Conservation (phyloP, 2,797 vertebrate genomes). For the Anguilla obscura region DNA sequence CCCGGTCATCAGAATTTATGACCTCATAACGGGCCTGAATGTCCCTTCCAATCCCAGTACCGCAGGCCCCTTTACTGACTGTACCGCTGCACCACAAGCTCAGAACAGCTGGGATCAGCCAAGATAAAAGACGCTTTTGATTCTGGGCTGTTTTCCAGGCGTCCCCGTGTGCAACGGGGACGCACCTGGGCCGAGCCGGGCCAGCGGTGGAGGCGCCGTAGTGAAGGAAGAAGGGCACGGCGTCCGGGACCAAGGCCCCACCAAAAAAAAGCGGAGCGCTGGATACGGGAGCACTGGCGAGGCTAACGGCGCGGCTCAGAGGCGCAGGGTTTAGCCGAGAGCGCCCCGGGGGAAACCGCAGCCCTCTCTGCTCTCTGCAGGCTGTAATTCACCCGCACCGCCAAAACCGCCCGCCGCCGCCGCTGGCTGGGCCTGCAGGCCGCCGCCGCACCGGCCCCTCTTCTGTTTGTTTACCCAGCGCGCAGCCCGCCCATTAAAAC, state of each 20-base stretch:
- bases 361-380: conserved; percentile 71
- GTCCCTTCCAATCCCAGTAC: neutral
- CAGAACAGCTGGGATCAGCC: neutral
- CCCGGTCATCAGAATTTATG: neutral
- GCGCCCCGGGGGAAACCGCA: conserved; percentile 69
- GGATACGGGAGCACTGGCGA: conserved; percentile 48
- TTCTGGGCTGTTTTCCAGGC: neutral
- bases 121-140: neutral
- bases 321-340: conserved; percentile 38
- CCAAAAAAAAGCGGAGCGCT: conserved; percentile 42
- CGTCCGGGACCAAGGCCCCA: conserved; percentile 28
- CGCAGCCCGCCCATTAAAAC: conserved; percentile 72
- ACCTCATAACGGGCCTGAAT: neutral
- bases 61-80: neutral
- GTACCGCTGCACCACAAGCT: neutral
- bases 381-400: conserved; percentile 76
- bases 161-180: neutral
- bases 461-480: conserved; percentile 77
- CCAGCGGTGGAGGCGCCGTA: neutral
- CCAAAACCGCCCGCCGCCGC: conserved; percentile 72
- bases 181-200: neutral
- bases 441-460: conserved; percentile 66
- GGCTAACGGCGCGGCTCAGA: conserved; percentile 41
- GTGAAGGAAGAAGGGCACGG: neutral
- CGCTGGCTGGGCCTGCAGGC: conserved; percentile 48